Percentiles rank a stretch among this genome's conserved stretches.
Evolutionary conservation across 2,888 invertebrate species (phyloP).

Genomic region (Cephus sareptanus): DNA sequence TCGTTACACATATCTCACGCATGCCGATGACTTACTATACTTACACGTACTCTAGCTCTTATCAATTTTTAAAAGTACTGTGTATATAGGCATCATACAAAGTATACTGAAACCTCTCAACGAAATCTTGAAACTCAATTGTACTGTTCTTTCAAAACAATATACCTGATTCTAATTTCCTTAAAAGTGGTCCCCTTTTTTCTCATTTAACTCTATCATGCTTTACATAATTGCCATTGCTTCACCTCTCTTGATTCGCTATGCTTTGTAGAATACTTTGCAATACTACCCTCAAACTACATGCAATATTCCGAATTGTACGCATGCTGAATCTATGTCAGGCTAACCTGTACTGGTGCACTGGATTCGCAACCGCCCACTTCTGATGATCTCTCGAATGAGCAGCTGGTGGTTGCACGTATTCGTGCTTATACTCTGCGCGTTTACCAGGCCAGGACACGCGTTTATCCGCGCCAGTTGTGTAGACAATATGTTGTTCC

Average conservation of each 20-base stretch:
- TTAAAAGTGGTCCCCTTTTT: background rate
- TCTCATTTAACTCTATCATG: background rate
- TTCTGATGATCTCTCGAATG: slow-evolving; percentile 71
- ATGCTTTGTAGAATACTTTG: background rate
- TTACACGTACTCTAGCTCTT: background rate
- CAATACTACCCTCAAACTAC: slow-evolving; percentile 7
- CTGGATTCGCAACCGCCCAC: slow-evolving; percentile 70
- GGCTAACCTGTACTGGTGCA: slow-evolving; percentile 64
- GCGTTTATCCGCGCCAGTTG: slow-evolving; percentile 69
- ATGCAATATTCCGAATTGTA: background rate
- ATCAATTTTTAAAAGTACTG: background rate
- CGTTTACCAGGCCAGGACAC: slow-evolving; percentile 69
- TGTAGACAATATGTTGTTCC: slow-evolving; percentile 68
- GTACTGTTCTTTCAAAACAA: background rate
- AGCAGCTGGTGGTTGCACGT: slow-evolving; percentile 72
- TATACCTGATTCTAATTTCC: background rate
- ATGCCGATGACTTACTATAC: background rate
- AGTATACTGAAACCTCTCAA: background rate
- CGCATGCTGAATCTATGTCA: slow-evolving; percentile 43
- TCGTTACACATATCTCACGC: slow-evolving; percentile 42
- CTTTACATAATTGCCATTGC: background rate
- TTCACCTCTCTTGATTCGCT: background rate
- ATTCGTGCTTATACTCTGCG: slow-evolving; percentile 69
- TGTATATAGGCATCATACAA: background rate
- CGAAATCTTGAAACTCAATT: background rate